Base-by-base conservation (phyloP, 1,140 invertebrate genomes). In the Galleria mellonella region DNA sequence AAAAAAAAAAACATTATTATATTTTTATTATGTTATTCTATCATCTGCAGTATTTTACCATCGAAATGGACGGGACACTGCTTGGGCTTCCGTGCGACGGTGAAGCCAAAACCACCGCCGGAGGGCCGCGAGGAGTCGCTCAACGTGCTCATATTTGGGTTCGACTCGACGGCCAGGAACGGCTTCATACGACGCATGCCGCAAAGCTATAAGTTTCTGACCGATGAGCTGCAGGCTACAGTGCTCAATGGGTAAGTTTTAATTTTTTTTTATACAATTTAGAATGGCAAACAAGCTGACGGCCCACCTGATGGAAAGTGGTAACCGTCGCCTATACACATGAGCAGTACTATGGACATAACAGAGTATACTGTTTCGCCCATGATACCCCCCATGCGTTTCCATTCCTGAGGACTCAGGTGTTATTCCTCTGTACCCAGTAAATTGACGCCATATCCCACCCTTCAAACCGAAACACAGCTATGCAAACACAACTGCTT, bases 81-180 rank as follows among this genome's bases (percentile, higher is more conserved):
- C 0, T 10, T 60, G 0, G 79, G 76, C 0, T 72, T 72, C 17
- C 62, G 79, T 0, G 51, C 49, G 0, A 43, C 62, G 0, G 48
- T 65, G 5, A 42, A 35, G 4, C 56, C 64, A 0, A 47, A 51
- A 13, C 32, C 38, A 1, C 47, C 69, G 0, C 69, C 66, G 0
- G 38, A 40, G 0, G 62, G 51, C 0, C 50, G 62, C 9, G 67
- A 72, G 29, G 49, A 75, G 9, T 47, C 61, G 0, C 15, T 69
- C 10, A 97, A 96, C 69, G 91, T 98, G 0, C 70, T 97, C 0
- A 96, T 98, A 87, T 92, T 97, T 47, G 96, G 95, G 0, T 95
- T 97, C 72, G 97, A 98, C 83, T 98, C 97, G 0, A 76, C 97
- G 0, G 97, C 96, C 0, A 88, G 93, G 31, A 94, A 96, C 76